Base-by-base conservation (phyloP, 2,113 vertebrate genomes). In the Rana temporaria region DNA sequence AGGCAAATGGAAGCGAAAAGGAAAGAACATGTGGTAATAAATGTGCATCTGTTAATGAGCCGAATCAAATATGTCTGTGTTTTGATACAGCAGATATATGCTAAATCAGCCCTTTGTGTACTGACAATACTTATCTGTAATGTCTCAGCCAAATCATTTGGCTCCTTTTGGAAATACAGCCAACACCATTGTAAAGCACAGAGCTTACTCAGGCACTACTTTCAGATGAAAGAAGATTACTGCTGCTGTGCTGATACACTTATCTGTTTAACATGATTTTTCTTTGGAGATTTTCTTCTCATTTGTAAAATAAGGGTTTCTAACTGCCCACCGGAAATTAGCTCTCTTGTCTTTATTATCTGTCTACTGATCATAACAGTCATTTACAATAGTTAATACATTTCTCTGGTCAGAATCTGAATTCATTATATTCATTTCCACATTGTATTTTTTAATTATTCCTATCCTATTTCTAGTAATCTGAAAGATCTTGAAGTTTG, bases 111-210 rank as follows among this genome's bases (percentile, higher is more conserved):
- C 7, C 7, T 48, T 15, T 78, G 63, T 52, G 11, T 52, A 18
- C 9, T 55, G 42, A 34, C 42, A 53, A 78, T 66, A 56, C 32
- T 78, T 78, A 67, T 30, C 76, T 32, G 6, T 30, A 66, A 48
- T 20, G 20, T 30, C 8, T 66, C 3, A 19, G 15, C 19, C 48
- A 78, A 65, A 64, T 78, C 22, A 19, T 67, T 18, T 26, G 12
- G 16, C 64, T 67, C 48, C 63, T 64, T 52, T 8, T 34, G 63
- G 48, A 32, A 66, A 20, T 20, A 26, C 16, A 67, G 19, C 16
- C 24, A 64, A 56, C 63, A 78, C 63, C 26, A 26, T 20, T 26
- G 60, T 67, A 56, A 56, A 66, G 55, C 18, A 16, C 3, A 26
- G 34, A 32, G 48, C n/a, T 78, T 66, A 32, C 22, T 19, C 17